Evolutionary conservation across 2,888 invertebrate genomes (phyloP).

Genomic region (Andrena chrysosceles): DNA sequence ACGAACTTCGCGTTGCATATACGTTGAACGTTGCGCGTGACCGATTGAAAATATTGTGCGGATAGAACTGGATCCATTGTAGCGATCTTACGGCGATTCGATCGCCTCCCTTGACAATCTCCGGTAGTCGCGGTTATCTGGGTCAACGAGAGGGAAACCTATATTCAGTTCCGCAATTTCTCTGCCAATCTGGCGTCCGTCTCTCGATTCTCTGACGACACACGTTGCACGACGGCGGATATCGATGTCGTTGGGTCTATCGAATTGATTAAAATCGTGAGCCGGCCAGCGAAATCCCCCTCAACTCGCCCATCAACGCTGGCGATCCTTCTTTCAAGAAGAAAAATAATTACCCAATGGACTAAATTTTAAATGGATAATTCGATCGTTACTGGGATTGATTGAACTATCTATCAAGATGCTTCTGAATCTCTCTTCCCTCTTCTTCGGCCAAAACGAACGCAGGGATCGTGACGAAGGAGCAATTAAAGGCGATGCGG

Average conservation of each 20-base stretch:
- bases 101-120: slow-evolving; percentile 63
- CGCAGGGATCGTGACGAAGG: slow-evolving; percentile 17
- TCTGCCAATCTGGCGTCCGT: slow-evolving; percentile 40
- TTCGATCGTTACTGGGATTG: neutral
- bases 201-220: slow-evolving; percentile 14
- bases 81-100: slow-evolving; percentile 45
- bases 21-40: neutral
- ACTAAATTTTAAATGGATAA: neutral
- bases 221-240: slow-evolving; percentile 10
- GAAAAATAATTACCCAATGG: neutral
- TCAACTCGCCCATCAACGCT: neutral
- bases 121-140: slow-evolving; percentile 56
- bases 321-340: neutral
- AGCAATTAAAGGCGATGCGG: slow-evolving; percentile 35
- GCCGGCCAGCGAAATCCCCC: neutral
- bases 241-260: slow-evolving; percentile 2
- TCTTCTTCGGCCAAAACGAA: neutral
- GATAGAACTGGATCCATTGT: slow-evolving; percentile 29
- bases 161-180: slow-evolving; percentile 62
- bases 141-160: slow-evolving; percentile 70
- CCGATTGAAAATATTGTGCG: slow-evolving; percentile 31
- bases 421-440: neutral
- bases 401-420: neutral
- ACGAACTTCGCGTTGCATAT: neutral
- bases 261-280: slow-evolving; percentile 5